phyloP scores from a whole-genome alignment of 2,113 vertebrate species.

The Grammomys surdaster region DNA sequence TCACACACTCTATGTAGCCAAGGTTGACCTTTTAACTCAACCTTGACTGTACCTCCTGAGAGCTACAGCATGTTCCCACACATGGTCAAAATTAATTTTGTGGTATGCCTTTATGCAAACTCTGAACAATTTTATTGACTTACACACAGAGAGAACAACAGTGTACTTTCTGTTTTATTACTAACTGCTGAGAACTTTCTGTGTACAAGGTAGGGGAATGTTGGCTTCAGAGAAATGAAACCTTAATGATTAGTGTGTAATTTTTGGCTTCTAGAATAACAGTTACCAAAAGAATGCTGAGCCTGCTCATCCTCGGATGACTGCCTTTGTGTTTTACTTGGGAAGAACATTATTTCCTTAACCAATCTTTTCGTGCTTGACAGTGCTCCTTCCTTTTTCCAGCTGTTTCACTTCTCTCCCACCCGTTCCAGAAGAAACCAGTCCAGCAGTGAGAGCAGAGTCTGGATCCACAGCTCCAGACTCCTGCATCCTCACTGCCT shows the following conservation, averaged over 20 bases:
- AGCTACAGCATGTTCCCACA: too few species aligned
- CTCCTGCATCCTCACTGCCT: not conserved
- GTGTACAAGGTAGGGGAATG: not conserved
- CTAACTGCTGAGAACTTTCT: slow-evolving; percentile 62
- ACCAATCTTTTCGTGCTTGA: slow-evolving; percentile 2
- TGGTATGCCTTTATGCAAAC: slow-evolving; percentile 75
- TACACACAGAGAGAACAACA: slow-evolving; percentile 84
- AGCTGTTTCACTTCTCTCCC: not conserved
- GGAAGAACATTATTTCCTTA: slow-evolving; percentile 46
- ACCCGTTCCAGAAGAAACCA: not conserved
- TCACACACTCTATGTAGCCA: not conserved
- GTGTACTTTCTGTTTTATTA: slow-evolving; percentile 71
- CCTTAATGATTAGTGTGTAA: slow-evolving; percentile 43
- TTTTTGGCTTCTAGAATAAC: slow-evolving; percentile 58
- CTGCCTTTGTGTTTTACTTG: slow-evolving; percentile 47
- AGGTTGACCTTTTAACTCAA: not conserved
- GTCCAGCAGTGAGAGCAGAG: not conserved
- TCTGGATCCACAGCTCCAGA: slow-evolving; percentile 19
- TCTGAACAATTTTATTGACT: slow-evolving; percentile 86
- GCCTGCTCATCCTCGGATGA: not conserved
- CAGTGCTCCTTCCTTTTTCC: not conserved
- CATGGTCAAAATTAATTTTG: slow-evolving; percentile 77
- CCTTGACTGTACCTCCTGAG: not conserved
- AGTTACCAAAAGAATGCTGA: slow-evolving; percentile 2
- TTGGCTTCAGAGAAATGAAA: slow-evolving; percentile 49